Percentiles rank a stretch among this genome's conserved stretches.
phyloP scores from a whole-genome alignment of 2,888 invertebrate species.

The Leptopilina myrica region DNA sequence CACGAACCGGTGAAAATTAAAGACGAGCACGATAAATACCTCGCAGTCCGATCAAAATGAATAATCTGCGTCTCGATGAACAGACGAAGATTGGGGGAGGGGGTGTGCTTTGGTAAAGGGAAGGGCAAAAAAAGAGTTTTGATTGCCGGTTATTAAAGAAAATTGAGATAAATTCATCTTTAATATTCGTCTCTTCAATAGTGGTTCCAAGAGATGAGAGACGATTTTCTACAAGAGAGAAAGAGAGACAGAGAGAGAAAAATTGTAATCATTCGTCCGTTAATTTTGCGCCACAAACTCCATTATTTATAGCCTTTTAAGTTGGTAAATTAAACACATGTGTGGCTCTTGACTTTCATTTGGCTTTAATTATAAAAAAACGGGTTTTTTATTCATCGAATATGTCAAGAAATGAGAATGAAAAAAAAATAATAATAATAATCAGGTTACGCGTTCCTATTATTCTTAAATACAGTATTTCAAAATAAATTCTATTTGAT shows the following conservation, averaged over 20 bases:
- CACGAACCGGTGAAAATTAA: conserved; percentile 37
- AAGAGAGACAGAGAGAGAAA: neutral
- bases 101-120: too few species aligned
- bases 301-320: conserved; percentile 29
- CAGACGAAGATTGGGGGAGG: neutral
- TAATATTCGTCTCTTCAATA: conserved; percentile 36
- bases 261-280: conserved; percentile 17
- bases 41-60: conserved; percentile 32
- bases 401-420: too few species aligned
- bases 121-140: neutral
- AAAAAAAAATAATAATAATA: too few species aligned
- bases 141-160: conserved; percentile 40
- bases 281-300: conserved; percentile 9
- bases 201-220: neutral
- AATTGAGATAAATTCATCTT: conserved; percentile 40
- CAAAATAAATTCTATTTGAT: conserved; percentile 5
- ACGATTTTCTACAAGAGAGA: too few species aligned
- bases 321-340: conserved; percentile 22
- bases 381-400: neutral
- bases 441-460: neutral
- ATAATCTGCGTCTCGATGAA: conserved; percentile 23
- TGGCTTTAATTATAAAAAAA: conserved; percentile 13
- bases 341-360: neutral
- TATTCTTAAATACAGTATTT: conserved; percentile 3
- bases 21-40: conserved; percentile 34